phyloP scores from a whole-genome alignment of 2,888 invertebrate species.

The Phrixothrix hirtus region DNA sequence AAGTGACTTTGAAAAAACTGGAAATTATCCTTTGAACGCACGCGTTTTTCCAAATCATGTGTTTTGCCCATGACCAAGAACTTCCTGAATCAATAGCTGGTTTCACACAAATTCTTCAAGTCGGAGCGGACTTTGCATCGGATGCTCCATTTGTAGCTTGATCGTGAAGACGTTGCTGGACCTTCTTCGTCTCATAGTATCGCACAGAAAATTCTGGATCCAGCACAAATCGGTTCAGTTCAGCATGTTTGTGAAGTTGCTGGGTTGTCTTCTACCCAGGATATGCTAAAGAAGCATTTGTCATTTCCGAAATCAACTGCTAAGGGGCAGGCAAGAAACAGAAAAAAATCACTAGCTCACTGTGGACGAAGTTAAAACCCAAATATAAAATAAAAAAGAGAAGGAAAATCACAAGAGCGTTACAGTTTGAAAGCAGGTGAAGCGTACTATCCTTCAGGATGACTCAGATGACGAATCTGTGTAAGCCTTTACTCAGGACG shows the following conservation, averaged over 20 bases:
- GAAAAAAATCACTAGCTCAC: not conserved
- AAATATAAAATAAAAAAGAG: not conserved
- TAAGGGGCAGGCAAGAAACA: not conserved
- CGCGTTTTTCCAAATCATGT: constrained; percentile 17
- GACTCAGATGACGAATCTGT: too few relatives aligned
- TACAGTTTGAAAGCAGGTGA: constrained; percentile 6
- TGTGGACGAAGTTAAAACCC: constrained; percentile 1
- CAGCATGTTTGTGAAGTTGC: not conserved
- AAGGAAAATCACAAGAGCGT: not conserved
- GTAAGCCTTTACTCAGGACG: too few relatives aligned
- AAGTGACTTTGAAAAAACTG: constrained; percentile 7
- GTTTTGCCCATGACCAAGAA: constrained; percentile 4
- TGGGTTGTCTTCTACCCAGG: too few relatives aligned
- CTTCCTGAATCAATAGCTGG: too few relatives aligned
- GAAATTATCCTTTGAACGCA: constrained; percentile 13
- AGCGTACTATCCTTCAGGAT: constrained; percentile 1
- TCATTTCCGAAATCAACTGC: constrained; percentile 1
- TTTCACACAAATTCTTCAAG: too few relatives aligned
- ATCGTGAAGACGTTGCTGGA: not conserved
- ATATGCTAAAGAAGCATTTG: not conserved
- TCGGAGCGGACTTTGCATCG: not conserved
- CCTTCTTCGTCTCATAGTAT: not conserved
- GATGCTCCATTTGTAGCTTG: not conserved
- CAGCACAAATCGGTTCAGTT: not conserved
- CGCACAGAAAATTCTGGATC: too few relatives aligned